A percentile compares a stretch with the other conserved stretches of the same genome.
Conservation (phyloP, 2,113 vertebrate species). For the Prochilodus magdalenae region DNA sequence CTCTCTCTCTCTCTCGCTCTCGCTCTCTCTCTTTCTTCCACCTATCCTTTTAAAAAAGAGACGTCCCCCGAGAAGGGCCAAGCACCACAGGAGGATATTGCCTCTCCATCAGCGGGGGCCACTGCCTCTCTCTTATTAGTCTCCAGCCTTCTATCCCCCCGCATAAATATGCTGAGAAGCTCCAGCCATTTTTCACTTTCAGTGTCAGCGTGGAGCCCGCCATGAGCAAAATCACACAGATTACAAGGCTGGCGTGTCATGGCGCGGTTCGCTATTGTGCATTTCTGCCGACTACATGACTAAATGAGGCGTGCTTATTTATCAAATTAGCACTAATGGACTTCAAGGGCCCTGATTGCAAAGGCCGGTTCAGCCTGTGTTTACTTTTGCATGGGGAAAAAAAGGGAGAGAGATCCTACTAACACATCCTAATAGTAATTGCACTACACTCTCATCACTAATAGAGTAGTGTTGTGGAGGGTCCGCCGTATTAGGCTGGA, state of each 20-base stretch:
- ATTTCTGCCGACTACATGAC: constrained; percentile 10
- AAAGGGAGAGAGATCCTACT: constrained; percentile 21
- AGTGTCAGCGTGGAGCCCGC: constrained; percentile 43
- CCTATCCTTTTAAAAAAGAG: constrained; percentile 50
- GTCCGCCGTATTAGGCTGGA: constrained; percentile 14
- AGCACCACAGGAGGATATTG: constrained; percentile 52
- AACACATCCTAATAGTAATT: constrained; percentile 25
- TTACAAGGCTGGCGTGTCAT: constrained; percentile 26
- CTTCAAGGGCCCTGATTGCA: constrained; percentile 33
- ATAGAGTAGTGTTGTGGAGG: constrained; percentile 20
- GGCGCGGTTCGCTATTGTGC: constrained; percentile 7
- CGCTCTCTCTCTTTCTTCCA: background rate
- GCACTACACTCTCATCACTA: constrained; percentile 5
- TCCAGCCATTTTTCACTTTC: constrained; percentile 49
- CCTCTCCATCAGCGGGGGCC: constrained; percentile 52
- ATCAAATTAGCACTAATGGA: constrained; percentile 55
- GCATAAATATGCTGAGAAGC: constrained; percentile 51
- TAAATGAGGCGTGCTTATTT: constrained; percentile 50
- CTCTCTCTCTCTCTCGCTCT: background rate
- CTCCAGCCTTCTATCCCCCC: constrained; percentile 45
- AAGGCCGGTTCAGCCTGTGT: constrained; percentile 41
- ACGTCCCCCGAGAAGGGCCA: constrained; percentile 50
- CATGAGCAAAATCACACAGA: constrained; percentile 46
- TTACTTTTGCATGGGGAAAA: constrained; percentile 42
- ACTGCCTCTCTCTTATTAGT: constrained; percentile 52